Percentiles rank a stretch among this genome's conserved stretches.
phyloP scores from a whole-genome alignment of 53 echinoderm and acorn worm species.

The Arbacia lixula region DNA sequence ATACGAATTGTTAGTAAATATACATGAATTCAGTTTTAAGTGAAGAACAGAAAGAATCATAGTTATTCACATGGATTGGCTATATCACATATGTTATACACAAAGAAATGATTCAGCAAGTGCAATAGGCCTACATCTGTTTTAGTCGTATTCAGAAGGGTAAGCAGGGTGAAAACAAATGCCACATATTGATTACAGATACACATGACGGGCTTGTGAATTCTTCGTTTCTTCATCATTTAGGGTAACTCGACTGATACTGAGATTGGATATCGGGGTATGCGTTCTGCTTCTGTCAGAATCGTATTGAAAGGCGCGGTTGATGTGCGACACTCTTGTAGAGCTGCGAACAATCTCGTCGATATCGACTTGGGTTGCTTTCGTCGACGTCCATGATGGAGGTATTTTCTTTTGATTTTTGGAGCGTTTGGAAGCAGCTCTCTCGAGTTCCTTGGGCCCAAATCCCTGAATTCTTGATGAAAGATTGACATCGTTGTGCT shows the following conservation, averaged over 20 bases:
- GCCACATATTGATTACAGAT: slow-evolving; percentile 1
- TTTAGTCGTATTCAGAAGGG: too few species aligned
- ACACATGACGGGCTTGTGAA: background rate
- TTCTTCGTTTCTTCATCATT: background rate
- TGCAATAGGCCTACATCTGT: too few species aligned
- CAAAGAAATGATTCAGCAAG: too few species aligned
- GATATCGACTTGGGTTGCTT: slow-evolving; percentile 20
- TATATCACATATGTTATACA: too few species aligned
- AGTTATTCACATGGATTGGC: too few species aligned
- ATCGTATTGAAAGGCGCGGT: background rate
- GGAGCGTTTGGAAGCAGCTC: background rate
- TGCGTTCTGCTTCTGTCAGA: background rate
- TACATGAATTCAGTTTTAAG: too few species aligned
- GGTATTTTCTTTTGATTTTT: background rate
- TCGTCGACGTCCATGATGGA: background rate
- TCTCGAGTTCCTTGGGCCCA: background rate
- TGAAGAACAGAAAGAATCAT: too few species aligned
- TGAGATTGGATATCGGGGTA: background rate
- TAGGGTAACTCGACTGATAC: background rate
- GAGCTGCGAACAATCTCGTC: background rate
- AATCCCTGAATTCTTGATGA: slow-evolving; percentile 9
- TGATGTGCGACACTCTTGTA: background rate
- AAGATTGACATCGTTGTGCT: background rate
- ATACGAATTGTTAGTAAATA: too few species aligned
- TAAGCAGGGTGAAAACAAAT: too few species aligned